These are phyloP conservation scores for Eilema depressum DNA, from an alignment of 2,888 invertebrate species.

Conservation along the genomic window DNA sequence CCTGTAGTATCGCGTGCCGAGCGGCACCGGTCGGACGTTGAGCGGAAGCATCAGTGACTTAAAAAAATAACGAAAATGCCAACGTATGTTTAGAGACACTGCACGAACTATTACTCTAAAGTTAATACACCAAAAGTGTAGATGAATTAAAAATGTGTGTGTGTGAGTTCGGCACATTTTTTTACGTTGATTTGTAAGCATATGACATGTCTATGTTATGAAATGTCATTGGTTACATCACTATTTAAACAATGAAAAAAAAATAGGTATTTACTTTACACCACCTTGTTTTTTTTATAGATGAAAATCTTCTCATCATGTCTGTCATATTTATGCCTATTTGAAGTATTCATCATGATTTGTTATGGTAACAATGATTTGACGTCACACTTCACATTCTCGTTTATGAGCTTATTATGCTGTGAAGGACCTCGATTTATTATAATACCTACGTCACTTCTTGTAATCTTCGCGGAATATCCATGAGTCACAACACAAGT, in stretches of 20 bases:
- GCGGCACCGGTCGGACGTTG: too few species aligned
- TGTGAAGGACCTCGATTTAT: not conserved
- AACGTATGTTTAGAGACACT: too few species aligned
- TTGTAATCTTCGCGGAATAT: not conserved
- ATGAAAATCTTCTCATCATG: not conserved
- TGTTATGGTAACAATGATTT: not conserved
- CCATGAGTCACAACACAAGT: not conserved
- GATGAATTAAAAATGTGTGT: too few species aligned
- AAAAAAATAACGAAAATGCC: too few species aligned
- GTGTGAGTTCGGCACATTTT: too few species aligned
- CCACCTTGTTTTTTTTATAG: not conserved
- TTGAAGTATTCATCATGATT: not conserved
- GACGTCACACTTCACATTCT: not conserved
- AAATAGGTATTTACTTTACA: not conserved
- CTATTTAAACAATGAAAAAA: not conserved
- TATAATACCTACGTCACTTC: slow-evolving; percentile 5
- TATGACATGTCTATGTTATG: too few species aligned
- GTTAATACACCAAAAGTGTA: too few species aligned
- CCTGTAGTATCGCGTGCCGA: too few species aligned
- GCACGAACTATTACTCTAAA: too few species aligned
- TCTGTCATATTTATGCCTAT: not conserved
- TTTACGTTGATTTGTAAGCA: too few species aligned
- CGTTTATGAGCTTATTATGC: not conserved
- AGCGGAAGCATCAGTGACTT: too few species aligned
- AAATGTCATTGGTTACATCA: not conserved